phyloP scores from a whole-genome alignment of 2,113 vertebrate genomes.

The Arenaria interpres region DNA sequence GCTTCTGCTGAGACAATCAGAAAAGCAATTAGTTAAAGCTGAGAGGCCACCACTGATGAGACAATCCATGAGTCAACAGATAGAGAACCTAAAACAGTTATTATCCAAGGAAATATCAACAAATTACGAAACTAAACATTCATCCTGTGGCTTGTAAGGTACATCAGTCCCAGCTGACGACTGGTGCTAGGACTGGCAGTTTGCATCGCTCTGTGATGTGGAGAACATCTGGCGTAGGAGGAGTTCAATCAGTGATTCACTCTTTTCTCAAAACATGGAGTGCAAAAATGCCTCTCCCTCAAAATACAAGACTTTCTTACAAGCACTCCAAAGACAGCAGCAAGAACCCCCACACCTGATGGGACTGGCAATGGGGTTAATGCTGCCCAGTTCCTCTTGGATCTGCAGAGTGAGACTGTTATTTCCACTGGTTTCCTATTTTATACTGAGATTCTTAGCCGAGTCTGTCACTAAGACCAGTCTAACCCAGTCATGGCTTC shows the following conservation, averaged over 20 bases:
- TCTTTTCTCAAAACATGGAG: not conserved
- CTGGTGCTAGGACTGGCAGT: not conserved
- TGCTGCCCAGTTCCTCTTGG: not conserved
- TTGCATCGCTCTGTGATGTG: not conserved
- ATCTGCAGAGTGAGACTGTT: not conserved
- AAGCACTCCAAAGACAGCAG: not conserved
- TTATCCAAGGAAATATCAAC: not conserved
- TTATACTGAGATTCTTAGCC: not conserved
- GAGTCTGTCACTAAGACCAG: not conserved
- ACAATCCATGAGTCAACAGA: not conserved
- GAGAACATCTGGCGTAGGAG: not conserved
- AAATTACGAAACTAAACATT: not conserved
- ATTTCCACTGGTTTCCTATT: not conserved
- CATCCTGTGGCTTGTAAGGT: not conserved
- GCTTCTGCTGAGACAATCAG: not conserved
- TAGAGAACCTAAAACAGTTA: not conserved
- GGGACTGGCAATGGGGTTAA: not conserved
- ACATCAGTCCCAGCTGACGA: not conserved
- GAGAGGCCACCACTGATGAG: not conserved
- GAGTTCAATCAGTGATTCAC: not conserved
- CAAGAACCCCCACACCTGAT: not conserved
- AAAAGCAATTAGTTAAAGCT: not conserved
- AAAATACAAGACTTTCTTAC: not conserved
- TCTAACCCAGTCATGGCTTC: not conserved
- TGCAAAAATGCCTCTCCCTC: not conserved